These are phyloP conservation scores for Dasysyrphus albostriatus DNA, from an alignment of 2,888 invertebrate genomes.

Conservation along the genomic window DNA sequence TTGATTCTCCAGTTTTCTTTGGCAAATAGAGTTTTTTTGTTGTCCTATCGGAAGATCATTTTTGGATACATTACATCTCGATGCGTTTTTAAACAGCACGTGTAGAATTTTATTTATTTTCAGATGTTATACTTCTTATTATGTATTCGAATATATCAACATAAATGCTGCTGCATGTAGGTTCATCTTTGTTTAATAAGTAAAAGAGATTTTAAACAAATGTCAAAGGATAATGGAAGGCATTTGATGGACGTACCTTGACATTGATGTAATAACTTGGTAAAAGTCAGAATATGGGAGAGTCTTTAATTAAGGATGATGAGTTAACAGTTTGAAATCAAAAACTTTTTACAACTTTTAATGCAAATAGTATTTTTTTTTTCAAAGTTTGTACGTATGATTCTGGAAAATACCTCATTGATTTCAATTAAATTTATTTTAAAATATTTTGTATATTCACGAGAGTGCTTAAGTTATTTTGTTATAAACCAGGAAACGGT, in stretches of 20 bases:
- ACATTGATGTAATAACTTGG: background rate
- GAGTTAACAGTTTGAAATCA: no score
- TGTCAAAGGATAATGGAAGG: background rate
- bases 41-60: background rate
- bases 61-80: slow-evolving; percentile 47
- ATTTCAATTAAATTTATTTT: background rate
- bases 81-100: slow-evolving; percentile 47
- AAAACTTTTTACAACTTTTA: no score
- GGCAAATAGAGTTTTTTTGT: slow-evolving; percentile 47
- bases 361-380: no score
- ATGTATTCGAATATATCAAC: background rate
- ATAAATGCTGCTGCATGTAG: background rate
- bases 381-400: background rate
- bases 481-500: background rate
- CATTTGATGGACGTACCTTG: background rate
- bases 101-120: slow-evolving; percentile 67
- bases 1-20: slow-evolving; percentile 72
- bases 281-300: background rate
- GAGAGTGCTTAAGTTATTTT: background rate
- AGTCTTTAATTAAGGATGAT: background rate
- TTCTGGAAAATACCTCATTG: background rate
- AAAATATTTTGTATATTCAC: background rate
- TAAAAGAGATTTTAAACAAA: background rate
- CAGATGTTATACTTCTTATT: slow-evolving; percentile 29
- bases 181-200: background rate